phyloP scores from a whole-genome alignment of 2,888 invertebrate species.

The Axea sp. region DNA sequence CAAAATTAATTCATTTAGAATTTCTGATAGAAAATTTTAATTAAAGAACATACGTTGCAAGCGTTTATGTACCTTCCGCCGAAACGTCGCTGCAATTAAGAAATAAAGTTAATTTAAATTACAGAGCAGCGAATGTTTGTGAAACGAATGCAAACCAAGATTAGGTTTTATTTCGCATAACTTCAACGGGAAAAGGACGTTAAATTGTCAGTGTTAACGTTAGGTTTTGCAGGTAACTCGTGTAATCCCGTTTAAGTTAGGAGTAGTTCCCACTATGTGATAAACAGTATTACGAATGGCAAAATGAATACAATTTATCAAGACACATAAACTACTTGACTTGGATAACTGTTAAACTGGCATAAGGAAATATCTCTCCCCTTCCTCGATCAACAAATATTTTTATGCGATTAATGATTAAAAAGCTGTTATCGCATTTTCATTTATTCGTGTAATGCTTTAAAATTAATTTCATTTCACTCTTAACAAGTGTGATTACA shows the following conservation, averaged over 20 bases:
- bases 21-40: too few relatives aligned
- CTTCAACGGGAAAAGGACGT: constrained; percentile 26
- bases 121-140: not conserved
- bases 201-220: constrained; percentile 39
- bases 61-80: too few relatives aligned
- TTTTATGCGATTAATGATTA: too few relatives aligned
- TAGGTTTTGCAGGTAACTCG: constrained; percentile 15
- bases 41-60: too few relatives aligned
- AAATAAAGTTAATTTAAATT: constrained; percentile 3
- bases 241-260: constrained; percentile 46
- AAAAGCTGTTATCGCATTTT: too few relatives aligned
- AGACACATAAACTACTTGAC: not conserved
- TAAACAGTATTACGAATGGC: constrained; percentile 11
- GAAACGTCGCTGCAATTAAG: too few relatives aligned
- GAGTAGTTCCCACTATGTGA: constrained; percentile 11
- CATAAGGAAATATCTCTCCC: too few relatives aligned
- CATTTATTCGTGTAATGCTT: not conserved
- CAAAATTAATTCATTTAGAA: too few relatives aligned
- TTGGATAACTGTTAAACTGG: not conserved
- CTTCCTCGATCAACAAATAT: too few relatives aligned
- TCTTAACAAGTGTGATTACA: constrained; percentile 29
- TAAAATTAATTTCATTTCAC: not conserved
- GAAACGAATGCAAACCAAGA: not conserved
- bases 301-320: constrained; percentile 13
- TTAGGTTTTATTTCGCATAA: constrained; percentile 19